phyloP scores from a whole-genome alignment of 92 coral and sea anemone species.

The Montipora capitata region DNA sequence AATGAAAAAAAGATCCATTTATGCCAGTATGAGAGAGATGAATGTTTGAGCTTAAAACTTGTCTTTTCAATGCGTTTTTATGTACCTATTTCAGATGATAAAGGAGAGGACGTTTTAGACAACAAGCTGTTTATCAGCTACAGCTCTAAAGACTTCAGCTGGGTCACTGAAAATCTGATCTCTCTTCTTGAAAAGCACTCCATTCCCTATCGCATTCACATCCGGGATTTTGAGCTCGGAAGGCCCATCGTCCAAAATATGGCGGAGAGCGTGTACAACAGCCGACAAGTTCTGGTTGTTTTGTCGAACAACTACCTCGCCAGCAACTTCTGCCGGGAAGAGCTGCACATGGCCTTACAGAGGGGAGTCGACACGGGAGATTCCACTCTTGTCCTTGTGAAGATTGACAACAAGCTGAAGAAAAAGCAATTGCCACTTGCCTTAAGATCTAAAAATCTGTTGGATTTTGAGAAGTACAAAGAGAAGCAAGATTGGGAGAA shows the following conservation, averaged over 20 bases:
- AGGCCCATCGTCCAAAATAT: constrained; percentile 77
- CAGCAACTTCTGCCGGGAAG: constrained; percentile 78
- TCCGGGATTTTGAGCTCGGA: constrained; percentile 79
- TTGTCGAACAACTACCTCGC: constrained; percentile 79
- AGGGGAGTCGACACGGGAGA: constrained; percentile 33
- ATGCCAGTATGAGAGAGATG: no score
- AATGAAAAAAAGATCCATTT: no score
- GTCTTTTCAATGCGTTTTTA: no score
- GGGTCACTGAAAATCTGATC: constrained; percentile 54
- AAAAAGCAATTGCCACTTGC: constrained; percentile 31
- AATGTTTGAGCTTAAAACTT: no score
- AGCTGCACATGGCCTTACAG: constrained; percentile 75
- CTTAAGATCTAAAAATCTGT: constrained; percentile 35
- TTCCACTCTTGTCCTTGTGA: constrained; percentile 35
- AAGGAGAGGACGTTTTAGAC: not conserved
- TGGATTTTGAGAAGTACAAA: constrained; percentile 42
- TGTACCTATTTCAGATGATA: not conserved
- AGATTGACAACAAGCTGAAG: constrained; percentile 30
- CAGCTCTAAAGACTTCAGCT: constrained; percentile 52
- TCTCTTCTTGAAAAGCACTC: constrained; percentile 48
- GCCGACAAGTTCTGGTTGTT: constrained; percentile 76
- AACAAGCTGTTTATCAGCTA: constrained; percentile 44
- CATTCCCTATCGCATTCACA: constrained; percentile 75
- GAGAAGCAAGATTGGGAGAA: constrained; percentile 38
- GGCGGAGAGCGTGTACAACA: constrained; percentile 85